Conservation (phyloP, 2,797 vertebrate species). For the Bradypus variegatus region DNA sequence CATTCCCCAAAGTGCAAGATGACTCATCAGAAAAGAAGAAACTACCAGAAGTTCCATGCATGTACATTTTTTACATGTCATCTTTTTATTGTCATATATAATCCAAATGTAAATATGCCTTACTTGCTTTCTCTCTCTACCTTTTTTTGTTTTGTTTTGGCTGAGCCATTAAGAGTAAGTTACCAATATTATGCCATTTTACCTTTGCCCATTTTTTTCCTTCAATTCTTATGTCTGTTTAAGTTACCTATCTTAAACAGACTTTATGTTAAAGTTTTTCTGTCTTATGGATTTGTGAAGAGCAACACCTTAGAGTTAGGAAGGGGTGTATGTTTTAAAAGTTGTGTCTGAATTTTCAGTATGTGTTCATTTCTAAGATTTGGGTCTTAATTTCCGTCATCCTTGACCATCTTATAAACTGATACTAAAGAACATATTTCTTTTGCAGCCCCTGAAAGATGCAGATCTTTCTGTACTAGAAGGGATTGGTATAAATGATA, state of each 20-base stretch:
- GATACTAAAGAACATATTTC: background rate
- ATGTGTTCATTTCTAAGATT: background rate
- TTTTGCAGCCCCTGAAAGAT: background rate
- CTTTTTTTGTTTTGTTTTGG: background rate
- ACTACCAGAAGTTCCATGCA: background rate
- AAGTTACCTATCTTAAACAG: background rate
- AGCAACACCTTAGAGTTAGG: background rate
- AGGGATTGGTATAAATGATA: background rate
- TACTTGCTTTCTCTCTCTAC: background rate
- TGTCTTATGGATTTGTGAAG: background rate
- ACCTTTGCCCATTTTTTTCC: background rate
- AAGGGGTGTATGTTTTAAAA: background rate
- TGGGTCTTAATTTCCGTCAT: background rate
- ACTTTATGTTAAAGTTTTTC: background rate
- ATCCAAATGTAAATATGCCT: background rate
- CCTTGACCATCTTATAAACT: background rate
- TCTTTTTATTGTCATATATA: background rate
- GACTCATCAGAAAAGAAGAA: background rate
- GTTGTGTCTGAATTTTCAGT: background rate
- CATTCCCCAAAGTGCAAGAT: background rate
- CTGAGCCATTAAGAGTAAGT: background rate
- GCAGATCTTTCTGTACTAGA: background rate
- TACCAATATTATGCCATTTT: background rate
- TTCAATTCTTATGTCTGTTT: background rate
- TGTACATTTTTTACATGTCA: background rate